A percentile compares a stretch with the other conserved stretches of the same genome.
Conservation (phyloP, 2,888 invertebrate species). For the Eristalis arbustorum region DNA sequence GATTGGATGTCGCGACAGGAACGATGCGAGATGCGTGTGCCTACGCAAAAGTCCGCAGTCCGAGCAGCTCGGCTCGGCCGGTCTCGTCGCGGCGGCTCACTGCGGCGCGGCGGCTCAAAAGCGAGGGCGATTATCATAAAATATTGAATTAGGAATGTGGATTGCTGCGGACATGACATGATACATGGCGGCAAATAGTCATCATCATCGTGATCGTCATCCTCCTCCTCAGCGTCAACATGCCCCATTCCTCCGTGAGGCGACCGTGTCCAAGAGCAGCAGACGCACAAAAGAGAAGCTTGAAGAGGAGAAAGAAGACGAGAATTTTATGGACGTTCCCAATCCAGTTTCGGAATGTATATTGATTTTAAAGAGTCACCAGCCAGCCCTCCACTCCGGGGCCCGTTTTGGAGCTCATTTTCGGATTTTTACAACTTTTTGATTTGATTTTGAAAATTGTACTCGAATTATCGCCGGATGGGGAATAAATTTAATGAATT, state of each 20-base stretch:
- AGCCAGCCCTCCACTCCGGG: background rate
- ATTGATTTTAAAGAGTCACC: constrained; percentile 55
- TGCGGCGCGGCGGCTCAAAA: constrained; percentile 53
- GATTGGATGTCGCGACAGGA: background rate
- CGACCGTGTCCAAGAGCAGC: constrained; percentile 1
- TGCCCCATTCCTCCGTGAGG: constrained; percentile 51
- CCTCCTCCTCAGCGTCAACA: background rate
- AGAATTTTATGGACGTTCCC: constrained; percentile 39
- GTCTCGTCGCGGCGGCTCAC: background rate
- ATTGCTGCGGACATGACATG: constrained; percentile 65
- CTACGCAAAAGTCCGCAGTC: constrained; percentile 60
- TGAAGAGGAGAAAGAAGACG: background rate
- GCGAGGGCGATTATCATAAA: constrained; percentile 70
- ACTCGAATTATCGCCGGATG: constrained; percentile 66
- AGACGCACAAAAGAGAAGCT: background rate
- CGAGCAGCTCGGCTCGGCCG: too few relatives aligned
- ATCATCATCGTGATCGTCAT: background rate
- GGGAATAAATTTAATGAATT: constrained; percentile 69
- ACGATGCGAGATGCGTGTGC: constrained; percentile 12
- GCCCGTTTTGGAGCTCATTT: constrained; percentile 51
- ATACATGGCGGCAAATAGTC: constrained; percentile 58
- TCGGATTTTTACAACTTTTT: constrained; percentile 67
- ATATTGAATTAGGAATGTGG: constrained; percentile 69
- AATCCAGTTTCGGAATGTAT: constrained; percentile 22
- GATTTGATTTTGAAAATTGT: constrained; percentile 69